Percentiles rank a stretch among this genome's conserved stretches.
Evolutionary conservation across 2,888 invertebrate genomes (phyloP).

Genomic region (Octonoba sinensis): DNA sequence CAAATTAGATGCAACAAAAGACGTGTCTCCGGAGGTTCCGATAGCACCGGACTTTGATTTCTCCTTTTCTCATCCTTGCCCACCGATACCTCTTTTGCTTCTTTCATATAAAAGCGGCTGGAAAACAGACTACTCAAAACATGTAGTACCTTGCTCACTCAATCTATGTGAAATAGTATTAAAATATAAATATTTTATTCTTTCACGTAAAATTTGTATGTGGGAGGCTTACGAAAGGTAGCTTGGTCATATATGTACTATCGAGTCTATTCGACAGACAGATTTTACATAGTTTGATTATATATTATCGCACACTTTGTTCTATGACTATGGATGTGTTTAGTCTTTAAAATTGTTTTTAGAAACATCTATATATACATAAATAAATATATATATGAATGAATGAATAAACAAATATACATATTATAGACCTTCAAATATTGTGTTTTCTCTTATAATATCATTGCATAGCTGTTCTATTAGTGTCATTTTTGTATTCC

Average conservation of each 20-base stretch:
- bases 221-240: conserved; percentile 38
- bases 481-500: conserved; percentile 47
- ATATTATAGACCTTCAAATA: conserved; percentile 44
- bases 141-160: conserved; percentile 56
- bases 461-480: conserved; percentile 42
- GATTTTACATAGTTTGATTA: conserved; percentile 59
- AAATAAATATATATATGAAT: conserved; percentile 38
- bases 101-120: conserved; percentile 47
- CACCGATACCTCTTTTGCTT: conserved; percentile 58
- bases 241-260: conserved; percentile 37
- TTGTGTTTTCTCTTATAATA: conserved; percentile 57
- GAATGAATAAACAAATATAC: conserved; percentile 27
- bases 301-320: conserved; percentile 63
- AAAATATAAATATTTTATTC: conserved; percentile 65
- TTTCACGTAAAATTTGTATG: conserved; percentile 63
- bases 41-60: conserved; percentile 36
- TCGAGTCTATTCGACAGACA: conserved; percentile 38
- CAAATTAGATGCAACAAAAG: conserved; percentile 47
- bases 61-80: conserved; percentile 45
- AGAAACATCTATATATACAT: conserved; percentile 51
- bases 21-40: conserved; percentile 10
- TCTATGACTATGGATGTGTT: conserved; percentile 57
- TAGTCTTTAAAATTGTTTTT: conserved; percentile 57
- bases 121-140: conserved; percentile 48
- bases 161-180: conserved; percentile 62